Base-by-base conservation (phyloP, 2,113 vertebrate genomes). In the Petrocephalus microphthalmus region DNA sequence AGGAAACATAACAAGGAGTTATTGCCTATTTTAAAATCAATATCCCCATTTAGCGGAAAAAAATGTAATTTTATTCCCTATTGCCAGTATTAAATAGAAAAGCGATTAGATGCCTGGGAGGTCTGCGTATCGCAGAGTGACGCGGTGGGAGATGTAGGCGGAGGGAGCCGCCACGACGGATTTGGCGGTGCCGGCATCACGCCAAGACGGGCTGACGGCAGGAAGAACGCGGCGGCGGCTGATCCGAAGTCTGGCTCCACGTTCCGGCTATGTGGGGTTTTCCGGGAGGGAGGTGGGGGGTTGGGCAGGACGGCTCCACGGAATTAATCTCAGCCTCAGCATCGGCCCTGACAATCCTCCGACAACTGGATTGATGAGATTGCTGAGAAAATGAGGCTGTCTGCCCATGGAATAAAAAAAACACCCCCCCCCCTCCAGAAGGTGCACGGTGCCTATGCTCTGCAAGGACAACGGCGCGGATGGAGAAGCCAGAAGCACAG, bases 261-360 rank as follows among this genome's bases (percentile, higher is more conserved):
- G 60, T 88, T 51, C 78, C 13, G 82, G 37, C 78, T 20, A 52
- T 5, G 17, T 47, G 42, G 60, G 20, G 74, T 22, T 54, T 54
- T 60, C 7, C 54, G 17, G 8, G 60, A 7, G 60, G 25, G 60
- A n/a, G n/a, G n/a, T n/a, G n/a, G n/a, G n/a, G n/a, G n/a, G n/a
- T n/a, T n/a, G n/a, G 60, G 60, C 42, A 42, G 47, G 47, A 15
- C 4, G 54, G 10, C 37, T 25, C 25, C 51, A 56, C 29, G 33
- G 84, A 86, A 89, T 74, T 78, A 78, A 85, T 78, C 52, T 71
- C 25, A 86, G 71, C 17, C 84, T 57, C 33, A 11, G 54, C 37
- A 60, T 88, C n/a, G 20, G 45, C 85, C 60, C 84, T 57, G 64
- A 89, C 88, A 85, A 57, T 54, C 47, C 83, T 15, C 57, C 25